Evolutionary conservation across 2,113 vertebrate species (phyloP).

Genomic region (Ancistrus triradiatus): DNA sequence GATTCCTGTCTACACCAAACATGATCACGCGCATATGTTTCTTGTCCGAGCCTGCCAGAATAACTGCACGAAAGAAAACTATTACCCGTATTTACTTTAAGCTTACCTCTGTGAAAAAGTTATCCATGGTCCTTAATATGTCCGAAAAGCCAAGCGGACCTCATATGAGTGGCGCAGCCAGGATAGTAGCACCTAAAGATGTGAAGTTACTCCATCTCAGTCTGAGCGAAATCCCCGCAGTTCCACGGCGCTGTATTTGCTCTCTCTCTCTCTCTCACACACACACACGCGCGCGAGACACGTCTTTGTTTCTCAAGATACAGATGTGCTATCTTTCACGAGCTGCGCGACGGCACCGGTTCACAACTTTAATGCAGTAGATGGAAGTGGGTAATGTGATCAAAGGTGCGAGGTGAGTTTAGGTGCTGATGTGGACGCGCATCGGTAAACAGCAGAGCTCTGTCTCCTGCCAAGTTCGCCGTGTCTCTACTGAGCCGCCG

Average conservation of each 20-base stretch:
- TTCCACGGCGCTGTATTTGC: neutral
- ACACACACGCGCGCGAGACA: neutral
- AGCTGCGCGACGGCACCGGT: too few relatives aligned
- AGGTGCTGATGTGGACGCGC: slow-evolving; percentile 31
- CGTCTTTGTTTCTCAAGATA: slow-evolving; percentile 57
- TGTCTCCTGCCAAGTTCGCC: slow-evolving; percentile 47
- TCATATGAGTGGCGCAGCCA: slow-evolving; percentile 42
- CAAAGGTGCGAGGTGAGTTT: slow-evolving; percentile 9
- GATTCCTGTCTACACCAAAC: neutral
- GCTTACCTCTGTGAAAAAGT: slow-evolving; percentile 83
- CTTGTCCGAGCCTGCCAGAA: neutral
- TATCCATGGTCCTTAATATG: slow-evolving; percentile 70
- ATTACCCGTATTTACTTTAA: neutral
- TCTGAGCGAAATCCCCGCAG: neutral
- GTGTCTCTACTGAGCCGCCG: slow-evolving; percentile 27
- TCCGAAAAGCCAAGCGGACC: slow-evolving; percentile 50
- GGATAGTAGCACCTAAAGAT: slow-evolving; percentile 8
- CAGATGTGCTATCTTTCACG: slow-evolving; percentile 36
- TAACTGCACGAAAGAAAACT: neutral
- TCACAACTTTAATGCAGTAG: too few relatives aligned
- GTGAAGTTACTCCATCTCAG: slow-evolving; percentile 30
- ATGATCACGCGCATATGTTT: neutral
- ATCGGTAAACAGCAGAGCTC: slow-evolving; percentile 27
- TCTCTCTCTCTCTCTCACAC: neutral
- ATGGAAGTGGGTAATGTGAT: neutral